phyloP scores from a whole-genome alignment of 2,113 vertebrate genomes.

The Myotis brandtii region DNA sequence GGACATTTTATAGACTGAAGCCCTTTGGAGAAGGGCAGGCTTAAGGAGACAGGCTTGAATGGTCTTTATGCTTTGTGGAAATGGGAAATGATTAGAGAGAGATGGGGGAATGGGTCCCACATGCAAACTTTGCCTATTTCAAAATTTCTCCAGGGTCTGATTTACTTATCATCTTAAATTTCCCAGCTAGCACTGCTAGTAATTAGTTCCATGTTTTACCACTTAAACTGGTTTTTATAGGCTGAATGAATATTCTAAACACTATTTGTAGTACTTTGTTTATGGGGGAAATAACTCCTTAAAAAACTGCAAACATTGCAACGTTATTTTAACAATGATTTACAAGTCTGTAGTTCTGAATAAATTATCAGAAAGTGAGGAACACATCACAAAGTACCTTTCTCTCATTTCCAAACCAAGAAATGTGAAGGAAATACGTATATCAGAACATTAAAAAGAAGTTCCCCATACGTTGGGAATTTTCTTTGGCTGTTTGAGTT shows the following conservation, averaged over 20 bases:
- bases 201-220: neutral
- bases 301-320: neutral
- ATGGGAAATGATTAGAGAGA: neutral
- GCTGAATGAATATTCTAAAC: neutral
- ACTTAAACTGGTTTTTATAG: neutral
- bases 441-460: neutral
- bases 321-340: neutral
- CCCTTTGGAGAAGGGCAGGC: neutral
- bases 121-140: neutral
- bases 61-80: neutral
- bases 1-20: neutral
- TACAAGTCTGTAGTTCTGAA: neutral
- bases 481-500: slow-evolving; percentile 11
- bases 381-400: neutral
- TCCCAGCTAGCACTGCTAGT: neutral
- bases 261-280: neutral
- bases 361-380: neutral
- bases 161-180: slow-evolving; percentile 13
- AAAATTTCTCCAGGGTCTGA: neutral
- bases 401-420: neutral
- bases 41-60: neutral
- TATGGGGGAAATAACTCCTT: neutral
- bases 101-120: neutral
- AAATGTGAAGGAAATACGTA: neutral
- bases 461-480: neutral